Base-by-base conservation (phyloP, 2,797 vertebrate genomes). In the Peromyscus eremicus region DNA sequence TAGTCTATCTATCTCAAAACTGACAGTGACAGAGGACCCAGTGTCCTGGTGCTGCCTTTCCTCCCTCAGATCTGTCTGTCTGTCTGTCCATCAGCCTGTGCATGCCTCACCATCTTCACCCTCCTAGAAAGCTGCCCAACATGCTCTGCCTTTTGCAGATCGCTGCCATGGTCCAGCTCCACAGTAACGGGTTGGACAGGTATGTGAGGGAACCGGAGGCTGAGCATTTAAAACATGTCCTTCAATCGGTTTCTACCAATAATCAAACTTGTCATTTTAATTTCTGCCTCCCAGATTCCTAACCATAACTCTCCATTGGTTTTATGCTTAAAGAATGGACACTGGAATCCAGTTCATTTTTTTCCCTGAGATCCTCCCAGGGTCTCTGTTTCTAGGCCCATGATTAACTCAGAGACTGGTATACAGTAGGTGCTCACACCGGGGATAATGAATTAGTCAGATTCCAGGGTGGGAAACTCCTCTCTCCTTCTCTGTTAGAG, bases 61-160 rank as follows among this genome's bases (percentile, higher is more conserved):
- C 27, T 91, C 71, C n/a, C 29, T 40, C 76, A 16, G 1, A 43
- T 46, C 10, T 16, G 40, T 23, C 32, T 37, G 40, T 23, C n/a
- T 37, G 17, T 55, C 40, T 0, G 0, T 32, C 43, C 73, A 62
- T 79, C 37, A 90, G 46, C 60, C 21, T 0, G 55, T 1, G 0
- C 5, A 4, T 10, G 23, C 3, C 17, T 21, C 3, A 14, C 25
- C 4, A n/a, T 11, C 21, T 32, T 23, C 23, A 4, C 46, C 66
- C 60, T n/a, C 9, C 3, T 4, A 6, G 52, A 0, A 1, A 91
- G 81, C 55, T 32, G 43, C 57, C 25, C 5, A 12, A 3, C 9
- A 0, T 0, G 0, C 75, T 32, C 43, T 21, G 21, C 21, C 91
- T 43, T 32, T 62, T 1, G 0, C 0, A 27, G 52, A 55, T 57